Evolutionary conservation across 1,140 invertebrate genomes (phyloP).

Genomic region (Tribolium madens): DNA sequence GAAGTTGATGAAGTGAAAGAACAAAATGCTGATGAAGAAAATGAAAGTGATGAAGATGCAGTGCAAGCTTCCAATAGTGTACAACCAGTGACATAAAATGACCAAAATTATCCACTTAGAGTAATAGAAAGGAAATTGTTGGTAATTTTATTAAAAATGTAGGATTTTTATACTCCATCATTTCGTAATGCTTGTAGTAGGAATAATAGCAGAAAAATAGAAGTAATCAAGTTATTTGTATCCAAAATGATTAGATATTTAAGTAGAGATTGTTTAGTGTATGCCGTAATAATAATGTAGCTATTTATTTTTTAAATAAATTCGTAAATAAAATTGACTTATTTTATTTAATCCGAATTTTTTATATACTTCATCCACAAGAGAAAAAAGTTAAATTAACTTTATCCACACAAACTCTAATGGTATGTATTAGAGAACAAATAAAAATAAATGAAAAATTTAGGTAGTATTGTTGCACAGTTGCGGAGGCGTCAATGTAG

Average conservation of each 20-base stretch:
- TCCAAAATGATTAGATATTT: background rate
- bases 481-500: background rate
- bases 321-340: background rate
- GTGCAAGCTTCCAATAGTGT: conserved; percentile 56
- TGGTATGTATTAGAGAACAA: too few species aligned
- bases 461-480: too few species aligned
- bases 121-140: background rate
- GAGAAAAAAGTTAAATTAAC: too few species aligned
- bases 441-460: too few species aligned
- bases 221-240: conserved; percentile 7
- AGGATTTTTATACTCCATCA: conserved; percentile 10
- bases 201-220: background rate
- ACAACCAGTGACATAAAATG: background rate
- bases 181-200: conserved; percentile 18
- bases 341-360: conserved; percentile 10
- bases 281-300: background rate
- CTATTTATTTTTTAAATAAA: conserved; percentile 33
- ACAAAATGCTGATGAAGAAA: conserved; percentile 69
- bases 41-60: conserved; percentile 67
- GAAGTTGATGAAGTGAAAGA: conserved; percentile 72
- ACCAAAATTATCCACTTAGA: background rate
- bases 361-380: background rate
- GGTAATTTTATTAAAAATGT: background rate
- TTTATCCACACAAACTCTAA: too few species aligned
- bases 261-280: background rate